A percentile compares a stretch with the other conserved stretches of the same genome.
phyloP scores from a whole-genome alignment of 2,797 vertebrate species.

The Chelon auratus region DNA sequence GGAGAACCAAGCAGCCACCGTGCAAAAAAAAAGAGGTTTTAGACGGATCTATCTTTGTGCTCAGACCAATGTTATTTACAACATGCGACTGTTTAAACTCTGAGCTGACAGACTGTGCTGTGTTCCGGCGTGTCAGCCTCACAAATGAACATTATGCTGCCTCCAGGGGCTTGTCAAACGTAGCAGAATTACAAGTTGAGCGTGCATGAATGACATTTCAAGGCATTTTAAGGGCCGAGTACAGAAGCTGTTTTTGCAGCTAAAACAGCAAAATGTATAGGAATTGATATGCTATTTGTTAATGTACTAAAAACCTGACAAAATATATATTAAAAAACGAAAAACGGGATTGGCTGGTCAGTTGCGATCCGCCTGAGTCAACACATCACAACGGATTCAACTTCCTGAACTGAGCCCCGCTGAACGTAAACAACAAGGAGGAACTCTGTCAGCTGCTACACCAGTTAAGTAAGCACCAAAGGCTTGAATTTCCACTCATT shows the following conservation, averaged over 20 bases:
- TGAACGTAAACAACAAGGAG: neutral
- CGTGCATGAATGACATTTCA: neutral
- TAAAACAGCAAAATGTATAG: neutral
- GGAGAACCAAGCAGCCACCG: conserved; percentile 5
- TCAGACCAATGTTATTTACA: conserved; percentile 1
- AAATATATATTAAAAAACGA: too few species aligned
- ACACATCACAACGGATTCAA: too few species aligned
- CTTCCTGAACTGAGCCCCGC: too few species aligned
- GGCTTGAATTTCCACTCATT: too few species aligned
- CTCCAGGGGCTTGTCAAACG: conserved; percentile 36
- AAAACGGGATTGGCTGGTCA: neutral
- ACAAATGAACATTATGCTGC: conserved; percentile 8
- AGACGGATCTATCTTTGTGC: conserved; percentile 6
- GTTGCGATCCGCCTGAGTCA: too few species aligned
- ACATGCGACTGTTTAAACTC: neutral
- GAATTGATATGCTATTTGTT: neutral
- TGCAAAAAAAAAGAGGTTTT: neutral
- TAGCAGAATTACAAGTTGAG: conserved; percentile 11
- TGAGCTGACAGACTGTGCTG: conserved; percentile 1
- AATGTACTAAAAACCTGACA: too few species aligned
- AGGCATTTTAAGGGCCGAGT: neutral
- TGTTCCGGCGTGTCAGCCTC: conserved; percentile 10
- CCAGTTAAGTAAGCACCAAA: too few species aligned
- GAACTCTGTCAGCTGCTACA: neutral
- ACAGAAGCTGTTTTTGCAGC: neutral